A percentile compares a stretch with the other conserved stretches of the same genome.
phyloP scores from a whole-genome alignment of 2,113 vertebrate genomes.

The Hystrix cristata region DNA sequence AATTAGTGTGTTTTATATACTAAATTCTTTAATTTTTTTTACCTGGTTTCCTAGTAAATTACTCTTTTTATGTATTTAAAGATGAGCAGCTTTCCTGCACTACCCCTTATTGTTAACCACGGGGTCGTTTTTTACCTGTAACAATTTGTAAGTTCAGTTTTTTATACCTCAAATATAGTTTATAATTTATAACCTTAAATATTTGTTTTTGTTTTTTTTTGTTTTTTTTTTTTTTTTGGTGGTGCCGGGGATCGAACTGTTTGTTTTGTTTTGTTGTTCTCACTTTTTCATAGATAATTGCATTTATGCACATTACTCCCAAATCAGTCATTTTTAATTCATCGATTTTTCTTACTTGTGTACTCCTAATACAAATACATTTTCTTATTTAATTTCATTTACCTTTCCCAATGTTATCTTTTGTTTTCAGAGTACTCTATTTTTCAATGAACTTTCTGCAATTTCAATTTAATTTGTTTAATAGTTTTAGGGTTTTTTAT shows the following conservation, averaged over 20 bases:
- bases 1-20: not conserved
- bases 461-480: conserved; percentile 14
- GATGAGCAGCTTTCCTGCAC: not conserved
- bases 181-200: not conserved
- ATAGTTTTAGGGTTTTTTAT: not conserved
- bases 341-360: not conserved
- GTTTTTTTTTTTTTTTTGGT: too few species aligned
- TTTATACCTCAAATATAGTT: not conserved
- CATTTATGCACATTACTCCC: not conserved
- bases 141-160: conserved; percentile 2
- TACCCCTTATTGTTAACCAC: not conserved
- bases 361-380: not conserved
- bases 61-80: conserved; percentile 2
- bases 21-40: not conserved
- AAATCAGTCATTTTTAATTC: not conserved
- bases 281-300: not conserved
- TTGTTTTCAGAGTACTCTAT: not conserved
- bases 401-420: not conserved
- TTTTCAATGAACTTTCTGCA: not conserved
- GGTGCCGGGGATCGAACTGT: too few species aligned
- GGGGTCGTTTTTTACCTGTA: not conserved
- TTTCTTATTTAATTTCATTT: conserved; percentile 16
- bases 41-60: conserved; percentile 29
- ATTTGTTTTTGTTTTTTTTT: too few species aligned
- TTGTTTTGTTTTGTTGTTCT: not conserved